phyloP scores from a whole-genome alignment of 2,888 invertebrate species.

The Ophion ventricosus region DNA sequence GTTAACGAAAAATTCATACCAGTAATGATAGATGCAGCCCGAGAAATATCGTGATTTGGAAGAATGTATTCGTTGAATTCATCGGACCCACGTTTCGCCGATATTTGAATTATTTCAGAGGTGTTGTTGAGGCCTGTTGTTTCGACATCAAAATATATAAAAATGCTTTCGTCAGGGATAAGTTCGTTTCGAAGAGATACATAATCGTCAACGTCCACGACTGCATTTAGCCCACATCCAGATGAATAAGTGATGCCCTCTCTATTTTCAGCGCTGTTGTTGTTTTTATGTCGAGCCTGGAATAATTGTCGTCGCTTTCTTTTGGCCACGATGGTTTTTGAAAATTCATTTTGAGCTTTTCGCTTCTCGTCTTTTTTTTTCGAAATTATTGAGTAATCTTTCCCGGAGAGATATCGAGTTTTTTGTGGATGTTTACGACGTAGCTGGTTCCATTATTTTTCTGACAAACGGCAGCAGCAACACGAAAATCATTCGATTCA shows the following conservation, averaged over 20 bases:
- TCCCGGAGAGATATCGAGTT: slow-evolving; percentile 36
- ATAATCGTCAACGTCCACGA: slow-evolving; percentile 23
- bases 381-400: slow-evolving; percentile 31
- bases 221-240: slow-evolving; percentile 21
- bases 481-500: slow-evolving; percentile 48
- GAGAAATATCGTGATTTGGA: slow-evolving; percentile 15
- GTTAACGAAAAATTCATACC: not conserved
- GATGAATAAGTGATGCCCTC: slow-evolving; percentile 40
- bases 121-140: slow-evolving; percentile 14
- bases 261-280: slow-evolving; percentile 25
- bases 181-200: not conserved
- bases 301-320: slow-evolving; percentile 8
- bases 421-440: slow-evolving; percentile 22
- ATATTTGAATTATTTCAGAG: slow-evolving; percentile 43
- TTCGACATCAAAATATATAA: slow-evolving; percentile 32
- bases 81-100: slow-evolving; percentile 34
- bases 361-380: slow-evolving; percentile 27
- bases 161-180: not conserved
- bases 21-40: too few species aligned
- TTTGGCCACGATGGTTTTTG: slow-evolving; percentile 1
- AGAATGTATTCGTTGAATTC: slow-evolving; percentile 45
- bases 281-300: slow-evolving; percentile 12
- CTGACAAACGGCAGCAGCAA: slow-evolving; percentile 56
- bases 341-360: not conserved
- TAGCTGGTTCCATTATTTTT: slow-evolving; percentile 47